A percentile compares a stretch with the other conserved stretches of the same genome.
Evolutionary conservation across 30 jellyfish, hydroid and myxozoan genomes (phyloP).

Genomic region (Turritopsis rubra): DNA sequence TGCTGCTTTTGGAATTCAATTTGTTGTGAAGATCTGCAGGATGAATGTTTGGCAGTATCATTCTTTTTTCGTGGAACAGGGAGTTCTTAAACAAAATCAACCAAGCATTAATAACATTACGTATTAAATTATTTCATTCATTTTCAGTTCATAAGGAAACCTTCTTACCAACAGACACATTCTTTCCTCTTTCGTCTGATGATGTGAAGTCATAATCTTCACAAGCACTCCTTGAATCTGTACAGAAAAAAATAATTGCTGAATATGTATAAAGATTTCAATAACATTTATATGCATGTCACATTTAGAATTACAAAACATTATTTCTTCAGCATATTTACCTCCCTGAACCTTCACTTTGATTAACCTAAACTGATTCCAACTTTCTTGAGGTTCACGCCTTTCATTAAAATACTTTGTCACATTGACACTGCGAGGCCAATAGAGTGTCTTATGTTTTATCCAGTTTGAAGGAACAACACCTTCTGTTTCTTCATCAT

Average conservation of each 20-base stretch:
- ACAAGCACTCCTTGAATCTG: not conserved
- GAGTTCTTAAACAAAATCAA: not conserved
- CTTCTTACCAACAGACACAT: not conserved
- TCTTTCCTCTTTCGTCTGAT: not conserved
- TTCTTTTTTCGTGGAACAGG: not conserved
- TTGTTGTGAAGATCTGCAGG: too few relatives aligned
- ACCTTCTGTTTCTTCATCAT: too few relatives aligned
- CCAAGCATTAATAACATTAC: not conserved
- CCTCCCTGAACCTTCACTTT: not conserved
- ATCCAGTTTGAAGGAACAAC: too few relatives aligned
- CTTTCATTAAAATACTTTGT: not conserved
- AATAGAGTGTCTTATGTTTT: not conserved
- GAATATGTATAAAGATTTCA: not conserved
- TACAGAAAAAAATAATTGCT: not conserved
- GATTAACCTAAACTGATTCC: not conserved
- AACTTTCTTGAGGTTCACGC: not conserved
- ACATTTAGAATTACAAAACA: too few relatives aligned
- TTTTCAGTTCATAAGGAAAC: not conserved
- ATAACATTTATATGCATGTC: too few relatives aligned
- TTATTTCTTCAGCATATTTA: not conserved
- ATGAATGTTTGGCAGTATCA: too few relatives aligned
- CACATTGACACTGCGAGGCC: not conserved
- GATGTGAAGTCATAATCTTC: not conserved
- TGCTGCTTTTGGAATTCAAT: not conserved
- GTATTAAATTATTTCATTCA: too few relatives aligned